Evolutionary conservation across 2,888 invertebrate genomes (phyloP), one percentile per base, ranked within the genome.

Genomic region (Terebella lapidaria): DNA sequence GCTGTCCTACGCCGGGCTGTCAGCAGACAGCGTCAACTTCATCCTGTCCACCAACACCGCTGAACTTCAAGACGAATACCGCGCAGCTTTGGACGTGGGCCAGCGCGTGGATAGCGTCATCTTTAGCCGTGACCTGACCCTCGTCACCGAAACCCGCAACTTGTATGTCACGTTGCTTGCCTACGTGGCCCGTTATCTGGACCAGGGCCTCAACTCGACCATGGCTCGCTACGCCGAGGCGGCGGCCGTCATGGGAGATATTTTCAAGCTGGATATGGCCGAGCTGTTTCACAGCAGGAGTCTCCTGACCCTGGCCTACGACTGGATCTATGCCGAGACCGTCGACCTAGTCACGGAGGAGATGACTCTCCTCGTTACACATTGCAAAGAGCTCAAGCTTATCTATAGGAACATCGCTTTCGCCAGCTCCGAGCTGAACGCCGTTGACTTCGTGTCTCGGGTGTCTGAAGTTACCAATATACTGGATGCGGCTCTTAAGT

Each of bases 1-100:
- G 15, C 53, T 53, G 15, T 53, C 53, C 27, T 53, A 53, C 20
- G 22, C 53, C 24, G 20, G 10, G 10, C 53, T 53, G 53, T 53
- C 53, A 5, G 15, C 27, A 15, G 15, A 15, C 26, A 53, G 53
- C 27, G 53, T 53, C 10, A 4, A 10, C 20, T 4, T 4, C 5
- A 53, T 53, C 5, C 27, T 53, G 53, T 10, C 22, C 10, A 5
- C 5, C 4, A 27, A 53, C 49, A 10, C 18, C 49, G 49, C 5
- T 5, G 22, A 49, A 10, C 49, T 49, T 5, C 49, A 22, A 5
- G 18, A 18, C 15, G 22, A 49, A 22, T 49, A 20, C 24, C 18
- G 22, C 24, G 15, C 5, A 5, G 49, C 49, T 22, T 22, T 49
- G 15, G 22, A 49, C 15, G 22, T 24, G 24, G 49, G 5, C 5